Conservation (phyloP, 2,888 invertebrate species). For the Periphyllus acericola region DNA sequence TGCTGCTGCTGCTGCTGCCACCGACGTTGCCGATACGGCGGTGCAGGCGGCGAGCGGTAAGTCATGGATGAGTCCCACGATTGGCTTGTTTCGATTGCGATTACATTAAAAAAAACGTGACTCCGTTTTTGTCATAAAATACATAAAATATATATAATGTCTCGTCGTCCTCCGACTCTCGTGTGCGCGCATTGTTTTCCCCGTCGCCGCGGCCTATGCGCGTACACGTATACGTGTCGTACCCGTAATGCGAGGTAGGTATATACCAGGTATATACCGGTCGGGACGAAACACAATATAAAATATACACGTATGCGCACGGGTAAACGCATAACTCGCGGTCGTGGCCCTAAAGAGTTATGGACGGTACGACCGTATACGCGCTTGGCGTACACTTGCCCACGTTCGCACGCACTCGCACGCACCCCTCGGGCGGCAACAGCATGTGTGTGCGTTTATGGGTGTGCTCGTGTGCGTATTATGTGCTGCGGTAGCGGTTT, state of each 20-base stretch:
- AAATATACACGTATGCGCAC: not conserved
- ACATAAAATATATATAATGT: constrained; percentile 16
- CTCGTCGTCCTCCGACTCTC: constrained; percentile 12
- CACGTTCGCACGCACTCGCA: not conserved
- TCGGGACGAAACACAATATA: not conserved
- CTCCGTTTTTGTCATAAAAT: constrained; percentile 60
- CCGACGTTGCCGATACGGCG: not conserved
- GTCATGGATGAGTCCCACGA: constrained; percentile 56
- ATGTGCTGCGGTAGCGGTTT: constrained; percentile 45
- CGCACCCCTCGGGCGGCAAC: not conserved
- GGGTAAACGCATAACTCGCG: constrained; percentile 32
- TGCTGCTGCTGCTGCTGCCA: not conserved
- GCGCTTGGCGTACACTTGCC: not conserved
- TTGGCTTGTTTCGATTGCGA: constrained; percentile 59
- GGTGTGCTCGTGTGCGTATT: not conserved
- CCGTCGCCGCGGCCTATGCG: not conserved
- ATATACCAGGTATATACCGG: too few species aligned
- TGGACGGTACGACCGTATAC: not conserved
- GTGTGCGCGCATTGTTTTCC: constrained; percentile 28
- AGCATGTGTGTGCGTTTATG: not conserved
- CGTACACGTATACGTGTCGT: not conserved
- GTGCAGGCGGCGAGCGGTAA: constrained; percentile 11
- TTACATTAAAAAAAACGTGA: constrained; percentile 52
- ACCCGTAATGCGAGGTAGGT: not conserved
- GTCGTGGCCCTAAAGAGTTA: constrained; percentile 52